Percentiles rank a stretch among this genome's conserved stretches.
Evolutionary conservation across 1,140 invertebrate genomes (phyloP).

Genomic region (Lordiphosa stackelbergi): DNA sequence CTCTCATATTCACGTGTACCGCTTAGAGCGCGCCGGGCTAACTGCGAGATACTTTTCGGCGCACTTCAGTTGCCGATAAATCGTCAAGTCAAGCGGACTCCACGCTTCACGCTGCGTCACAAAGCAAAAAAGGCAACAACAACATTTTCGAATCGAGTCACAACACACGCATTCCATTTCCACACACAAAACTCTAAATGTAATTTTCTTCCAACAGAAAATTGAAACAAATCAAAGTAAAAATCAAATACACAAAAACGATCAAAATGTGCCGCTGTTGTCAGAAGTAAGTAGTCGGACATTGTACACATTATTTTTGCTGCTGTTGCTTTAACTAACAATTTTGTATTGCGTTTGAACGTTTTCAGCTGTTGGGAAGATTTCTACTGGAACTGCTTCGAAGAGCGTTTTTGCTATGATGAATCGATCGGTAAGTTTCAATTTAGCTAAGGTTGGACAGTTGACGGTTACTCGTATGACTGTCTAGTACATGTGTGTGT

Average conservation of each 20-base stretch:
- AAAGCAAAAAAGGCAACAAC: conserved; percentile 16
- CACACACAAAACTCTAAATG: conserved; percentile 33
- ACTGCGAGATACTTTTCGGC: conserved; percentile 48
- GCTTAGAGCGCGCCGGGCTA: conserved; percentile 22
- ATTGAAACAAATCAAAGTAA: conserved; percentile 39
- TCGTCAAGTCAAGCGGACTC: conserved; percentile 59
- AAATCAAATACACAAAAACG: conserved; percentile 15
- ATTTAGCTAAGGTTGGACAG: conserved; percentile 16
- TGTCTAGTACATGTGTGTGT: conserved; percentile 1
- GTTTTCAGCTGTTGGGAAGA: conserved; percentile 79
- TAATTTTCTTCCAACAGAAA: conserved; percentile 46
- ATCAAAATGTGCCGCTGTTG: conserved; percentile 73
- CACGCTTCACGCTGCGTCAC: conserved; percentile 38
- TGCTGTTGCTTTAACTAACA: conserved; percentile 19
- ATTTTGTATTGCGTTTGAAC: conserved; percentile 1
- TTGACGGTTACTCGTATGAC: conserved; percentile 20
- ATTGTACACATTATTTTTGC: conserved; percentile 11
- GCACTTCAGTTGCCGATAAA: conserved; percentile 70
- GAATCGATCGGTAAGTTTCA: conserved; percentile 79
- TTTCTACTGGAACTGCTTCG: conserved; percentile 81
- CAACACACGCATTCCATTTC: conserved; percentile 37
- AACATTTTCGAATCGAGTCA: conserved; percentile 49
- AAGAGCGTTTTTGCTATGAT: conserved; percentile 81
- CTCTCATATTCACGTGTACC: conserved; percentile 5
- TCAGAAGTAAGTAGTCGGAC: conserved; percentile 66